Conservation (phyloP, 2,113 vertebrate species). For the Malurus elegans region DNA sequence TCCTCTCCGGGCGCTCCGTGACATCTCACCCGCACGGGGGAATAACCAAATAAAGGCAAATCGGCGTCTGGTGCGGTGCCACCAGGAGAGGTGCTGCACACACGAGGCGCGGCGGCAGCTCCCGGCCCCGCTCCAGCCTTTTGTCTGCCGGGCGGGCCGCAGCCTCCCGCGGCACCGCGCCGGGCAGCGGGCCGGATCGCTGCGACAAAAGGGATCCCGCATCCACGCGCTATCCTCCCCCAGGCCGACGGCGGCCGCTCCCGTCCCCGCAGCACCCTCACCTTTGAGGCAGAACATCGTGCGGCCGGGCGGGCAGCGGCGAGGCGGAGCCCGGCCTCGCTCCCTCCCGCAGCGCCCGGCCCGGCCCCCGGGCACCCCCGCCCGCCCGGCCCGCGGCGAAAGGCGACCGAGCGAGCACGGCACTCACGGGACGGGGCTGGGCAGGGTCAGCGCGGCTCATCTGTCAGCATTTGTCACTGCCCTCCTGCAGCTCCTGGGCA, state of each 20-base stretch:
- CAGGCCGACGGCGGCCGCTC: background rate
- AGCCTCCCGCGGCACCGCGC: background rate
- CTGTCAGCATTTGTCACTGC: conserved; percentile 45
- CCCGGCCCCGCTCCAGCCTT: background rate
- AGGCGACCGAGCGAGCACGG: background rate
- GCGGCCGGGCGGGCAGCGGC: conserved; percentile 21
- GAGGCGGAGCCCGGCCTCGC: background rate
- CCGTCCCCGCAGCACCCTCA: conserved; percentile 31
- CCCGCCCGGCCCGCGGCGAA: background rate
- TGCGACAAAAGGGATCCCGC: conserved; percentile 5
- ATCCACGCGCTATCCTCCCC: background rate
- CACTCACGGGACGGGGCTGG: background rate
- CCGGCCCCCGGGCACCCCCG: background rate
- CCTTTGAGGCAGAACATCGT: conserved; percentile 83
- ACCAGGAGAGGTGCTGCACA: accelerated
- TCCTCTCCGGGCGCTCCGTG: accelerated
- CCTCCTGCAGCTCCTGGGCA: background rate
- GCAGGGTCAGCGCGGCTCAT: background rate
- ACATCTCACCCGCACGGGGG: background rate
- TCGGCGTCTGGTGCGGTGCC: accelerated
- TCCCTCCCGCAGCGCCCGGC: background rate
- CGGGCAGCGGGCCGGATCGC: background rate
- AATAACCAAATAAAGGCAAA: accelerated
- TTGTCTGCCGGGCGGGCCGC: background rate
- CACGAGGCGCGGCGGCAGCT: accelerated